Evolutionary conservation across 2,888 invertebrate species (phyloP), one percentile per base, ranked within the genome.

Genomic region (Agonopterix arenella): DNA sequence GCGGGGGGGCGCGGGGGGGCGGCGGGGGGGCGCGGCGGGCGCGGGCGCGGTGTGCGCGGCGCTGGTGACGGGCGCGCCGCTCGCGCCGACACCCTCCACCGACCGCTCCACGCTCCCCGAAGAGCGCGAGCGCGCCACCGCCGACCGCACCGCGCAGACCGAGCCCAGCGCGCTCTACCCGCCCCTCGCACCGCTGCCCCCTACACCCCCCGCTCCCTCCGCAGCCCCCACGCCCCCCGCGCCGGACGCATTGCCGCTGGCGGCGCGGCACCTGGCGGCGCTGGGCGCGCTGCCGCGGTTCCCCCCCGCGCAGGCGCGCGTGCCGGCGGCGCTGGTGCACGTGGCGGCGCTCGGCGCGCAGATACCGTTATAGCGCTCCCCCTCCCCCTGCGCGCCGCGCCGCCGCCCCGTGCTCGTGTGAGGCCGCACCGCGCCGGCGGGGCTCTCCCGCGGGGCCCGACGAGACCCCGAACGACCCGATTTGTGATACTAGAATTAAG

Each of bases 41-140:
- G 53, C 11, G 63, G 53, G 40, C 68, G 58, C 55, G 62, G 64
- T 28, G 36, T 71, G 76, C 0, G 80, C 76, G 44, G 71, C 73
- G 48, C 70, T n/a, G 8, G 9, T n/a, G 38, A 9, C 74, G 13
- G 59, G 48, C 51, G 44, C 43, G 44, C 8, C 68, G 44, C 73
- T 58, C 53, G 78, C 67, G 65, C 81, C 70, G 62, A 83, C 63
- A 55, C 84, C 71, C 47, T 82, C 76, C 54, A 79, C 78, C 2
- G 79, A 79, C 55, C 72, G 77, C 11, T 83, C 82, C 46, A 78
- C 83, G 40, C 72, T 84, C 40, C 67, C 75, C 48, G 77, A 75
- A 69, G 38, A 38, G 38, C 38, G 9, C 69, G 38, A 38, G 38
- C 38, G 9, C 38, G 4, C 7, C 38, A n/a, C 43, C 4, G 2